Evolutionary conservation across 2,888 invertebrate species (phyloP).

Genomic region (Lasioglossum pauxillum): DNA sequence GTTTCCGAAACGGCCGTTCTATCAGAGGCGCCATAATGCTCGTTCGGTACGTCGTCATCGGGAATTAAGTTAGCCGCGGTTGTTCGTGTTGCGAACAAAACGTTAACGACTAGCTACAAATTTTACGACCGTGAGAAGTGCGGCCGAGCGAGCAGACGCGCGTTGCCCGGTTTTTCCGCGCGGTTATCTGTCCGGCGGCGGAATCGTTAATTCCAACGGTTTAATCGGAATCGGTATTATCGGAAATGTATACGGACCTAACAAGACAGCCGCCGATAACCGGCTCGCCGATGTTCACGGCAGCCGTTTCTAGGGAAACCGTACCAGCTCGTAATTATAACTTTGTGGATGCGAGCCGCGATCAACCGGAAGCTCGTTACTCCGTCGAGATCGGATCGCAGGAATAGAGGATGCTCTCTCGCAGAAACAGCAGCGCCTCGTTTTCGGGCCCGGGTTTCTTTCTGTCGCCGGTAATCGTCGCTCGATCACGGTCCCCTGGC

Average conservation of each 20-base stretch:
- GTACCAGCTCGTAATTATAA: constrained; percentile 59
- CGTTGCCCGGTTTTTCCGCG: constrained; percentile 18
- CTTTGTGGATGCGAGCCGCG: constrained; percentile 27
- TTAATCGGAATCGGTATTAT: constrained; percentile 67
- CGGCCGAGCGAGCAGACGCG: neutral
- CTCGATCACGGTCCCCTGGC: constrained; percentile 53
- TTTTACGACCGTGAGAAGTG: constrained; percentile 7
- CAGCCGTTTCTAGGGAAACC: constrained; percentile 40
- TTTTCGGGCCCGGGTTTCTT: constrained; percentile 35
- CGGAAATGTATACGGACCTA: constrained; percentile 55
- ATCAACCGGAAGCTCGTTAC: constrained; percentile 57
- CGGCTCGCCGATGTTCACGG: constrained; percentile 43
- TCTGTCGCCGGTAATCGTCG: constrained; percentile 17
- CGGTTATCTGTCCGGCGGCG: constrained; percentile 34
- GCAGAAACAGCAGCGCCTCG: neutral
- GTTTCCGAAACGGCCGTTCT: neutral
- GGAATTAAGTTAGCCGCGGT: constrained; percentile 5
- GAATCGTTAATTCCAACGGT: constrained; percentile 46
- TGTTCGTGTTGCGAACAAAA: constrained; percentile 15
- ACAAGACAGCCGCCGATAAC: constrained; percentile 62
- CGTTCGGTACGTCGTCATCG: constrained; percentile 7
- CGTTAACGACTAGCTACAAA: constrained; percentile 15
- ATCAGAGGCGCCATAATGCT: constrained; percentile 24
- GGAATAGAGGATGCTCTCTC: constrained; percentile 16
- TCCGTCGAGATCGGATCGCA: constrained; percentile 46